Evolutionary conservation across 2,113 vertebrate genomes (phyloP).

Genomic region (Xenopus tropicalis): UCB_Xtro_10.0 CM004444.2:102188001-102188500

Average conservation of each 20-base stretch:
- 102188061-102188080: background rate
- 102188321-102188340: too few species aligned
- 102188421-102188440: too few species aligned
- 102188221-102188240: slow-evolving; percentile 29
- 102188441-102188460: too few species aligned
- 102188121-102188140: slow-evolving; percentile 15
- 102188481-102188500: too few species aligned
- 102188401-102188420: too few species aligned
- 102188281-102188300: background rate
- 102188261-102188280: background rate
- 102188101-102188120: slow-evolving; percentile 16
- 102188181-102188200: slow-evolving; percentile 23
- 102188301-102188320: too few species aligned
- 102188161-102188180: background rate
- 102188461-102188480: too few species aligned
- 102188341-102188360: too few species aligned
- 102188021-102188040: slow-evolving; percentile 2
- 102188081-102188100: slow-evolving; percentile 4
- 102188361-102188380: too few species aligned
- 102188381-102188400: too few species aligned
- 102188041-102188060: background rate
- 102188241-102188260: slow-evolving; percentile 18
- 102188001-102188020: background rate
- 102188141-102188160: slow-evolving; percentile 14
- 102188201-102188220: slow-evolving; percentile 22